Conservation (phyloP, 2,113 vertebrate species). For the Falcunculus frontatus region DNA sequence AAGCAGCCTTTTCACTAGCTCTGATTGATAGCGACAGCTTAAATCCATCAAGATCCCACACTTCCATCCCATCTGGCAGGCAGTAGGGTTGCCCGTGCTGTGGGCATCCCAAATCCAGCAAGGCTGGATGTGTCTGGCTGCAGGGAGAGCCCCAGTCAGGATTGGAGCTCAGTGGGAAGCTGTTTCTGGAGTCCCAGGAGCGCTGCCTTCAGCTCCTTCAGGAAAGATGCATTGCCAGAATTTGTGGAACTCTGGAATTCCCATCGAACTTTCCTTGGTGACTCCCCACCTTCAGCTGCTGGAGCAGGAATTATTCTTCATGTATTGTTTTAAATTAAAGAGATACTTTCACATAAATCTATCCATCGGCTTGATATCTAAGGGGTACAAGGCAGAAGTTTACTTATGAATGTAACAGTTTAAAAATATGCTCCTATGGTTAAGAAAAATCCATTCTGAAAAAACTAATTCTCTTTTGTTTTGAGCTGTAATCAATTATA, state of each 20-base stretch:
- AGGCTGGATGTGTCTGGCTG: conserved; percentile 15
- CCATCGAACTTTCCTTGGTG: neutral
- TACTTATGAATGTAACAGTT: neutral
- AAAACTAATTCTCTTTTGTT: neutral
- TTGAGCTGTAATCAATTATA: neutral
- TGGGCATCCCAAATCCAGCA: neutral
- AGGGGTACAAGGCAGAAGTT: neutral
- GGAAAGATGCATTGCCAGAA: neutral
- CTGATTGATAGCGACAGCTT: conserved; percentile 45
- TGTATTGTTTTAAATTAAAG: neutral
- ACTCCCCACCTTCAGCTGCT: neutral
- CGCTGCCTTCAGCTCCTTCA: neutral
- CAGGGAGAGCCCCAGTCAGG: neutral
- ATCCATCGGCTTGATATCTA: neutral
- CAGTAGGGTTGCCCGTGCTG: neutral
- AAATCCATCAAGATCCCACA: conserved; percentile 21
- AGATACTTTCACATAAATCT: neutral
- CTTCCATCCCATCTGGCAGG: neutral
- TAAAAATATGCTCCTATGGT: neutral
- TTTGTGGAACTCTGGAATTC: neutral
- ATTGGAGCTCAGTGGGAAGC: neutral
- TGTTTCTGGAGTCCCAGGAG: neutral
- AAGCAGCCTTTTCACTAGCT: conserved; percentile 24
- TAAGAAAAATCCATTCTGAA: neutral
- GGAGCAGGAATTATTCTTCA: neutral